Base-by-base conservation (phyloP, 2,113 vertebrate species). In the Orientallactaga bullata region DNA sequence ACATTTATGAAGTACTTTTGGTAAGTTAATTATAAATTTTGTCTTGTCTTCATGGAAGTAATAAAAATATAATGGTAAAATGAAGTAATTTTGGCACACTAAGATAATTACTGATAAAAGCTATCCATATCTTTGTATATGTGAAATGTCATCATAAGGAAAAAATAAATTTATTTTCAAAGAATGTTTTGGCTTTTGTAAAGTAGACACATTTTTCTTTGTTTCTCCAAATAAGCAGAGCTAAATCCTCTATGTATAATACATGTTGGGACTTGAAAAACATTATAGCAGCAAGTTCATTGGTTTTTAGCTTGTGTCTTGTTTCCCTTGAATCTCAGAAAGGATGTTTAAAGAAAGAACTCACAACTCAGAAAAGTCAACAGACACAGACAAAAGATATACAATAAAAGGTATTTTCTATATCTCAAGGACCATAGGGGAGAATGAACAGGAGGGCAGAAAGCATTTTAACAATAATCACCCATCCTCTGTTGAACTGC, bases 271-370 rank as follows among this genome's bases (percentile, higher is more conserved):
- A 61, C 39, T 35, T 92, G 4, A 78, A 51, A 79, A 89, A 81
- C 7, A 32, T 7, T 17, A 82, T 51, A 32, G 1, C 24, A 89
- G 18, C 68, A 23, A 39, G 30, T 23, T 91, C n/a, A 5, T 20
- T 51, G n/a, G 3, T 30, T 76, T 76, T 91, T 78, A 55, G 10
- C 66, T 85, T 93, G 87, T 24, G 37, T 85, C 83, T 91, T 88
- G 63, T 20, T 11, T 17, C 79, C 51, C 11, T 42, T 91, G 35
- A 82, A 37, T 39, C 35, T 47, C 24, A 78, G 47, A 76, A 1
- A 83, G 37, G 37, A 32, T 30, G 9, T n/a, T 74, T 21, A 28
- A 83, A 88, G 85, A 16, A 73, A 91, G 86, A 90, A 47, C 71
- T 73, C 60, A 71, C 17, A 78, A 21, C 35, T 32, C 42, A 82